A percentile compares a stretch with the other conserved stretches of the same genome.
Conservation (phyloP, 1,140 invertebrate species). For the Orius laevigatus region DNA sequence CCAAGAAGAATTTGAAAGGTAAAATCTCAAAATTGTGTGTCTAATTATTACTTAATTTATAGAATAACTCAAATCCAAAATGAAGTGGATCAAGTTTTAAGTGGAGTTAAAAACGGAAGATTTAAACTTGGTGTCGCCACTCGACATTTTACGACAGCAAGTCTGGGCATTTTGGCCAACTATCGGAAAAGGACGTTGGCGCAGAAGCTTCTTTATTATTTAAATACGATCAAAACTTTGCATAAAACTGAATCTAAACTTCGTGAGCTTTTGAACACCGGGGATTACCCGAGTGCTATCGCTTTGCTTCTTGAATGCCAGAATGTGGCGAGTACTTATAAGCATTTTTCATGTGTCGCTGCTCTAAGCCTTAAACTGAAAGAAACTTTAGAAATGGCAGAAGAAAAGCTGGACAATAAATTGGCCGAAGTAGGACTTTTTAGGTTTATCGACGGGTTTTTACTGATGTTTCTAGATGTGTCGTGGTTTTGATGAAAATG, state of each 20-base stretch:
- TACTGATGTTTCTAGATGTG: slow-evolving; percentile 33
- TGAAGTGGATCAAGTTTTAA: slow-evolving; percentile 49
- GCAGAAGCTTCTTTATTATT: slow-evolving; percentile 53
- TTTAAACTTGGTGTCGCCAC: slow-evolving; percentile 53
- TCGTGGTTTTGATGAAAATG: slow-evolving; percentile 49
- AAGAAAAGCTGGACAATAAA: slow-evolving; percentile 78
- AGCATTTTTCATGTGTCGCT: slow-evolving; percentile 71
- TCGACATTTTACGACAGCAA: slow-evolving; percentile 65
- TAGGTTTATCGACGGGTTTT: slow-evolving; percentile 3
- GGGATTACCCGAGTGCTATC: slow-evolving; percentile 81
- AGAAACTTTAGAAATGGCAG: slow-evolving; percentile 79
- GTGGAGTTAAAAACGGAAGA: slow-evolving; percentile 52
- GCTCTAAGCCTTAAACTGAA: slow-evolving; percentile 73
- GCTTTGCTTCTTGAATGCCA: slow-evolving; percentile 74
- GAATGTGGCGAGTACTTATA: slow-evolving; percentile 60
- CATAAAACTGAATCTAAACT: slow-evolving; percentile 69
- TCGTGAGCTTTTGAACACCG: slow-evolving; percentile 60
- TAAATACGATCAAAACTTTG: slow-evolving; percentile 63
- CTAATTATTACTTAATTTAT: slow-evolving; percentile 12
- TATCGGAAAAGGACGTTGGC: slow-evolving; percentile 70
- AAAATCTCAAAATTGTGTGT: not conserved
- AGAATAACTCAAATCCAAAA: slow-evolving; percentile 61
- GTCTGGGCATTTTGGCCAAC: slow-evolving; percentile 72
- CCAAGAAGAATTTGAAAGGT: slow-evolving; percentile 58
- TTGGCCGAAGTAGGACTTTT: slow-evolving; percentile 46